Percentiles rank a stretch among this genome's conserved stretches.
phyloP scores from a whole-genome alignment of 1,140 invertebrate species.

The Solenopsis fugax region DNA sequence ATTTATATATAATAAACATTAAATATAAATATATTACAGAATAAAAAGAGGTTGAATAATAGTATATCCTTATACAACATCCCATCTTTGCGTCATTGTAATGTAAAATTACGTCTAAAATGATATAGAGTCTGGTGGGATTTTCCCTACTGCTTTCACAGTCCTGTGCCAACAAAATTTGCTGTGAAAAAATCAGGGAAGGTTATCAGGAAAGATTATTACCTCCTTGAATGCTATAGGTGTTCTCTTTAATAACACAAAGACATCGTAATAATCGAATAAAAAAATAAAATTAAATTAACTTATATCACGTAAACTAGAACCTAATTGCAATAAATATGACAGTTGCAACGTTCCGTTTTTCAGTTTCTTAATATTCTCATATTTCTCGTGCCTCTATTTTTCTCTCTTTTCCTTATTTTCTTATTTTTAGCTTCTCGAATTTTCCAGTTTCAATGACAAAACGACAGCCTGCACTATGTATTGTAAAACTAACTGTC shows the following conservation, averaged over 20 bases:
- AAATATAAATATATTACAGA: slow-evolving; percentile 3
- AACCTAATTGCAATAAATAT: not conserved
- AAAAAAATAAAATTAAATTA: not conserved
- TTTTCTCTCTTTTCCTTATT: not conserved
- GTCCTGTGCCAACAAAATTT: slow-evolving; percentile 25
- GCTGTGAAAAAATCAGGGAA: slow-evolving; percentile 30
- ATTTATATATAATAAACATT: slow-evolving; percentile 22
- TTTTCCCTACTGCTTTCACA: slow-evolving; percentile 2
- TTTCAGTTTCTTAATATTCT: not conserved
- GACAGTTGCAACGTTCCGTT: not conserved
- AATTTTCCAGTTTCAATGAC: not conserved
- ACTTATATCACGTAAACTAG: not conserved
- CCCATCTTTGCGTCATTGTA: slow-evolving; percentile 14
- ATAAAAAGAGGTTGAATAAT: not conserved
- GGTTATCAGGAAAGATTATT: slow-evolving; percentile 22
- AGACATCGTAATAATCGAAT: not conserved
- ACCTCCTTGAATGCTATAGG: not conserved
- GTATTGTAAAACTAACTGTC: not conserved
- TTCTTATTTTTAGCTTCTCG: not conserved
- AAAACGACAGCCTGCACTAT: not conserved
- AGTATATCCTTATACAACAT: not conserved
- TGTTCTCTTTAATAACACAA: slow-evolving; percentile 18
- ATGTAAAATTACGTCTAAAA: slow-evolving; percentile 39
- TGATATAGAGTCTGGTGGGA: slow-evolving; percentile 24
- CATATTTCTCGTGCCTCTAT: not conserved